Evolutionary conservation across 2,113 vertebrate species (phyloP), one percentile per base, ranked within the genome.

Genomic region (Chiloscyllium plagiosum): DNA sequence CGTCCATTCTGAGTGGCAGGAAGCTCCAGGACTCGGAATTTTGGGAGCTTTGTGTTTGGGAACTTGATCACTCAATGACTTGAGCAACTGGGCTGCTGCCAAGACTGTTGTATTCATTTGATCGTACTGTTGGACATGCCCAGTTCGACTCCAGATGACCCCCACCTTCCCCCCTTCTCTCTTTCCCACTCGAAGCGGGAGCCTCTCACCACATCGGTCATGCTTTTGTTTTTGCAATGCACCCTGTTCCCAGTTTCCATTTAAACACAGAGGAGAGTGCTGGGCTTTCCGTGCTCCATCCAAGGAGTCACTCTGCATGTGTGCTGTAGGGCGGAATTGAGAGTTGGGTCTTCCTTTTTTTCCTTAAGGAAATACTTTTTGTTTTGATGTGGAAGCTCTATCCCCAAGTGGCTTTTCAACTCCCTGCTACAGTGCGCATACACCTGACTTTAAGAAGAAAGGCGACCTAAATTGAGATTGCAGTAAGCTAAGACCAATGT

Each of bases 301-400:
- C 29, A 5, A 37, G 92, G 92, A 94, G n/a, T 42, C n/a, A 29
- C 26, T 70, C 2, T 70, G 69, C 69, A 24, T 15, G 8, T 70
- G 94, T 52, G 94, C 94, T 76, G 69, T 37, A 95, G 66, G 52
- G 69, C 72, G 94, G 94, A 95, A 72, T 33, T 95, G 94, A 95
- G 4, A 19, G 24, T 61, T 13, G 4, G 87, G 87, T n/a, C 26
- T 7, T 52, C 66, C 7, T 66, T 66, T n/a, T 13, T n/a, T 33
- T 17, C 68, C 0, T 76, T 94, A 33, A 13, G 92, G 26, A 29
- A 52, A 95, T 42, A 95, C 69, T 72, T 52, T 95, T 93, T 92
- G 42, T 86, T 86, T 52, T 26, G 19, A 76, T 26, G 24, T 95
- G 68, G 42, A 29, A 33, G 24, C 68, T 50, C n/a, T 72, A 1